Evolutionary conservation across 2,888 invertebrate species (phyloP).

Genomic region (Mimas tiliae): DNA sequence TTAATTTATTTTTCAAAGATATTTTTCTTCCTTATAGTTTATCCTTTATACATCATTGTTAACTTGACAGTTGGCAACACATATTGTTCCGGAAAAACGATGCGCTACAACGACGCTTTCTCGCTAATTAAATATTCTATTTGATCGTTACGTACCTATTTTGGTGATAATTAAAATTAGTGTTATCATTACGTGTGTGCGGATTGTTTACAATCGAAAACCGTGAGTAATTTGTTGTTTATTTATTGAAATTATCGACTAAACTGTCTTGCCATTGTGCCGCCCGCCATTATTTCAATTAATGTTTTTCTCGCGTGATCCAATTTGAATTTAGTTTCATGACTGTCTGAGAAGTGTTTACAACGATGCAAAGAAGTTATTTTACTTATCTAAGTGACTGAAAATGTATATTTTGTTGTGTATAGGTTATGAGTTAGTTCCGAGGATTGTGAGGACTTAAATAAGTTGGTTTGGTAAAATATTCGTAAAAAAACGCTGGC

Average conservation of each 20-base stretch:
- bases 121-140: constrained; percentile 51
- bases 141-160: constrained; percentile 48
- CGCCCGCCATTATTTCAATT: constrained; percentile 74
- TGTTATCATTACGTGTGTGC: constrained; percentile 51
- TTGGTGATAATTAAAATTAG: constrained; percentile 50
- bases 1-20: too few relatives aligned
- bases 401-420: neutral
- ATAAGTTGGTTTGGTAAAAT: neutral
- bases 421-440: constrained; percentile 27
- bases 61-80: constrained; percentile 40
- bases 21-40: too few relatives aligned
- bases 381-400: neutral
- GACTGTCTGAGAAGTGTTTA: neutral
- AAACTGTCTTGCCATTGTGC: constrained; percentile 67
- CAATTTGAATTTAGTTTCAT: constrained; percentile 31
- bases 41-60: constrained; percentile 11
- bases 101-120: constrained; percentile 62
- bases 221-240: constrained; percentile 58
- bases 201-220: constrained; percentile 45
- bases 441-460: constrained; percentile 8
- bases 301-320: constrained; percentile 48
- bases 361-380: neutral
- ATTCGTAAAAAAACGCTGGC: neutral
- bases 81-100: constrained; percentile 53
- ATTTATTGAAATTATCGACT: constrained; percentile 35